A percentile compares a stretch with the other conserved stretches of the same genome.
Evolutionary conservation across 2,797 vertebrate genomes (phyloP).

Genomic region (Passerculus sandwichensis): DNA sequence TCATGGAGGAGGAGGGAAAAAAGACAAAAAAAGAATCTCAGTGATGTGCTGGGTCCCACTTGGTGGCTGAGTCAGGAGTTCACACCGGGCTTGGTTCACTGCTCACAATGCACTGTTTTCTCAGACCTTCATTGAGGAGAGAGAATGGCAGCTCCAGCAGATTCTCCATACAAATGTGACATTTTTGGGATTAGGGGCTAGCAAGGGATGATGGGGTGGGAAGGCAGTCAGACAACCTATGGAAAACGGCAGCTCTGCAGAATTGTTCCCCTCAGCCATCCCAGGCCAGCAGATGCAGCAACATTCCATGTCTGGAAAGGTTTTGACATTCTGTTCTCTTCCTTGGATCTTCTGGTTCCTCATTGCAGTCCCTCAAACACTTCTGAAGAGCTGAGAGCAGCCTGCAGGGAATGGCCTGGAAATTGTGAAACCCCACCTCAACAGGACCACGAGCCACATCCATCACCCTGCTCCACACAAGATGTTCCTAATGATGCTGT

Average conservation of each 20-base stretch:
- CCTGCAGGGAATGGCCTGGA: not conserved
- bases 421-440: not conserved
- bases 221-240: not conserved
- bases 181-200: not conserved
- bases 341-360: not conserved
- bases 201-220: not conserved
- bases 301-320: not conserved
- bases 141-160: not conserved
- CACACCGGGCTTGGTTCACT: rapidly evolving
- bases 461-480: not conserved
- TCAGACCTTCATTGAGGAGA: not conserved
- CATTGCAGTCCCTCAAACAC: not conserved
- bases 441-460: not conserved
- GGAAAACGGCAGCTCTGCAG: not conserved
- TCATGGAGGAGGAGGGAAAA: not conserved
- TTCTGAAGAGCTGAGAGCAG: not conserved
- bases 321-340: not conserved
- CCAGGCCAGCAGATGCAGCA: not conserved
- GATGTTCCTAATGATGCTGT: not conserved
- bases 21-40: not conserved
- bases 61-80: not conserved
- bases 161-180: not conserved
- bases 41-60: not conserved
- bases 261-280: not conserved
- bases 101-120: not conserved